Evolutionary conservation across 2,797 vertebrate genomes (phyloP).

Genomic region (Platyrinchus mystaceus): DNA sequence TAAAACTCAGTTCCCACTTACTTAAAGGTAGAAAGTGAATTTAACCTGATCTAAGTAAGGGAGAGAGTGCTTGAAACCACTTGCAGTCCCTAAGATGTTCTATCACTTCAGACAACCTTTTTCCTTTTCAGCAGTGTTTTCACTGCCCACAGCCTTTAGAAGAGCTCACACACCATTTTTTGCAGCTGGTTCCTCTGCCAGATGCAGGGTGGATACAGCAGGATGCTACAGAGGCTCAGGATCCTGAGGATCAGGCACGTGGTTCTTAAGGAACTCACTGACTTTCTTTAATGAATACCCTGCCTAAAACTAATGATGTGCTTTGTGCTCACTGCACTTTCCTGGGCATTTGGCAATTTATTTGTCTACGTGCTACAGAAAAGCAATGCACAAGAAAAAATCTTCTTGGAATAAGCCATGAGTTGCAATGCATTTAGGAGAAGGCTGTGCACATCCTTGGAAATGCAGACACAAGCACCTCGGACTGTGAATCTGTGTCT

Average conservation of each 20-base stretch:
- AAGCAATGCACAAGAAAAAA: background rate
- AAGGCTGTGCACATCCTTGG: background rate
- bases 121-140: background rate
- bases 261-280: background rate
- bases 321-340: background rate
- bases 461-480: background rate
- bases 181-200: background rate
- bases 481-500: background rate
- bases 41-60: background rate
- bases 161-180: background rate
- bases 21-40: conserved; percentile 2
- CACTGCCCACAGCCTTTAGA: background rate
- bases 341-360: background rate
- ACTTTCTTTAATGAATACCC: background rate
- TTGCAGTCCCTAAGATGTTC: background rate
- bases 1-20: conserved; percentile 42
- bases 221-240: background rate
- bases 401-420: background rate
- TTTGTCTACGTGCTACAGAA: background rate
- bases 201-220: background rate
- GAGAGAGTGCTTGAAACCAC: background rate
- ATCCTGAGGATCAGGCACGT: background rate
- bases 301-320: background rate
- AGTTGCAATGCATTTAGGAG: background rate
- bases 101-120: background rate